Base-by-base conservation (phyloP, 2,113 vertebrate species). In the Garra rufa region DNA sequence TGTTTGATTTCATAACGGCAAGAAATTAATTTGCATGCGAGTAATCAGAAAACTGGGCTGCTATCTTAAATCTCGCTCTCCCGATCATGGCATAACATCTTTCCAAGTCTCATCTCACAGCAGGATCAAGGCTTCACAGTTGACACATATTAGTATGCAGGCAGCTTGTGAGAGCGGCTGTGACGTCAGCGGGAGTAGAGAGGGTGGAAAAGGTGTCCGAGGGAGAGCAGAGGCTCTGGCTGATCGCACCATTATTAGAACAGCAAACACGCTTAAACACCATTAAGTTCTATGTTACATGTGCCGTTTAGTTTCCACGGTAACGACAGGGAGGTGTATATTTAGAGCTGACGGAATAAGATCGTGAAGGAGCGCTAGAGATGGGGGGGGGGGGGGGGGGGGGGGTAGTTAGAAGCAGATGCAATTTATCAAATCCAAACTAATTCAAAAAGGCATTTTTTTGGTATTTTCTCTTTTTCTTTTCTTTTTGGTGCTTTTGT, bases 291-390 rank as follows among this genome's bases (percentile, higher is more conserved):
- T 91, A 91, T 90, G 91, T 91, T 91, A 90, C 90, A 91, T 92
- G 88, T 81, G 43, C 90, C 89, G 87, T 93, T 93, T 94, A 90
- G 93, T 94, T 95, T 94, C 94, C 94, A 93, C 91, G 92, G 92
- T 92, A 94, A 95, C 92, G 46, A 52, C 87, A 85, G 76, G 91
- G 89, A 24, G 76, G 82, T 63, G 90, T 92, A 93, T 93, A 94
- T 93, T 93, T 93, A 94, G 90, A 93, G 88, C 71, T 85, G 79
- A 88, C 80, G 90, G 91, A 92, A 91, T 69, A 91, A 88, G 91
- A 87, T 85, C 82, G 67, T 86, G 88, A 85, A 85, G 69, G 83
- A 91, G 59, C 59, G 57, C 9, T 28, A 34, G 63, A 71, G 46
- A 61, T 46, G 28, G 9, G 14, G 13, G 43, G 24, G 70, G 43